Conservation (phyloP, 1,140 invertebrate species). For the Cotesia chilonis region DNA sequence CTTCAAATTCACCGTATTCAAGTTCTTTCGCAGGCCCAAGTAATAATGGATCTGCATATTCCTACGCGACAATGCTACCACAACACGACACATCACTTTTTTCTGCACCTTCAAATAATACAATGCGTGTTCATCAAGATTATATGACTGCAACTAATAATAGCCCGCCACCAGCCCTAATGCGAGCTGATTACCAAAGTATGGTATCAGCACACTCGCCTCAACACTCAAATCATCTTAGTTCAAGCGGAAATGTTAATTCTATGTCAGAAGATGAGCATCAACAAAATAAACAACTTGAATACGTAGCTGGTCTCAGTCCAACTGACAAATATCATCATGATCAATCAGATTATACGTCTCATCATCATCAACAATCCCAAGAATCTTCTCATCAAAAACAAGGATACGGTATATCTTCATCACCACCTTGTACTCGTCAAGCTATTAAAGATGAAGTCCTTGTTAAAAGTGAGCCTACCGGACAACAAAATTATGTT, state of each 20-base stretch:
- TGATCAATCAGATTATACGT: slow-evolving; percentile 67
- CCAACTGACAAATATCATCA: slow-evolving; percentile 69
- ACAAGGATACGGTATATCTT: slow-evolving; percentile 67
- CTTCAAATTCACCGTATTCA: slow-evolving; percentile 73
- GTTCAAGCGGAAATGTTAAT: slow-evolving; percentile 41
- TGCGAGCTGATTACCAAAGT: slow-evolving; percentile 71
- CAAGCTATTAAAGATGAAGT: slow-evolving; percentile 68
- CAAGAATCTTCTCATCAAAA: slow-evolving; percentile 61
- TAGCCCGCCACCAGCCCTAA: slow-evolving; percentile 61
- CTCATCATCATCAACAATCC: slow-evolving; percentile 62
- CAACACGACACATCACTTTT: slow-evolving; percentile 75
- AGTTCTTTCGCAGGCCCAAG: slow-evolving; percentile 64
- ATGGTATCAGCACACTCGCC: slow-evolving; percentile 75
- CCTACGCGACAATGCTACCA: slow-evolving; percentile 74
- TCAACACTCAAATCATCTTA: slow-evolving; percentile 62
- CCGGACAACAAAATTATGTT: slow-evolving; percentile 71
- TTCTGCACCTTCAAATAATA: slow-evolving; percentile 60
- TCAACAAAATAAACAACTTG: slow-evolving; percentile 52
- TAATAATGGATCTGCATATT: slow-evolving; percentile 65
- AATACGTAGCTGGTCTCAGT: slow-evolving; percentile 58
- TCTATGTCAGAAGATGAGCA: slow-evolving; percentile 67
- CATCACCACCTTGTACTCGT: slow-evolving; percentile 55
- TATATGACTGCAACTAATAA: slow-evolving; percentile 69
- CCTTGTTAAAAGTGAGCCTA: slow-evolving; percentile 71
- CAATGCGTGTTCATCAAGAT: slow-evolving; percentile 70